phyloP scores from a whole-genome alignment of 1,140 invertebrate species.

The Brachionus manjavacas region DNA sequence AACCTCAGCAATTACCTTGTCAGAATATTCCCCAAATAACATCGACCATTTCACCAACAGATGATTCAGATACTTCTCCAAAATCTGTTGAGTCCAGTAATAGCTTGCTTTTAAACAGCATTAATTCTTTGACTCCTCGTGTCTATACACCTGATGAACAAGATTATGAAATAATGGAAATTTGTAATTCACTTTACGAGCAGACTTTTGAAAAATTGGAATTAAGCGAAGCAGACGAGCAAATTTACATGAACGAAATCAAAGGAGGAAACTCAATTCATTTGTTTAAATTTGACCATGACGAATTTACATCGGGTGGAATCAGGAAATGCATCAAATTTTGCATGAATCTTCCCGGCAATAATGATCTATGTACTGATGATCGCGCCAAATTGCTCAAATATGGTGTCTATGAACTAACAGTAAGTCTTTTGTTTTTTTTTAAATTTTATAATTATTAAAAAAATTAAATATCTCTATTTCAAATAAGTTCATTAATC shows the following conservation, averaged over 20 bases:
- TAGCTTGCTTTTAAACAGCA: not conserved
- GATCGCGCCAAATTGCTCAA: conserved; percentile 39
- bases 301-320: conserved; percentile 34
- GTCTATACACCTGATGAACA: conserved; percentile 13
- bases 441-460: no score
- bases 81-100: not conserved
- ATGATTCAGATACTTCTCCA: not conserved
- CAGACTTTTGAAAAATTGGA: conserved; percentile 13
- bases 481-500: no score
- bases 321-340: conserved; percentile 22
- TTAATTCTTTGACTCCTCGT: not conserved
- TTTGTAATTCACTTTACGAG: conserved; percentile 6
- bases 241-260: conserved; percentile 9
- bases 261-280: not conserved
- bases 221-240: not conserved
- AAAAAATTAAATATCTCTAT: no score
- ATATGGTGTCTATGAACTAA: conserved; percentile 28
- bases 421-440: not conserved
- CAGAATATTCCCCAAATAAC: not conserved
- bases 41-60: not conserved
- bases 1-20: not conserved
- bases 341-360: conserved; percentile 41
- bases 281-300: not conserved
- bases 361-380: conserved; percentile 38
- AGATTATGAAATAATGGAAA: conserved; percentile 35